Evolutionary conservation across 2,113 vertebrate genomes (phyloP), one percentile per base, ranked within the genome.

Genomic region (Puntigrus tetrazona): DNA sequence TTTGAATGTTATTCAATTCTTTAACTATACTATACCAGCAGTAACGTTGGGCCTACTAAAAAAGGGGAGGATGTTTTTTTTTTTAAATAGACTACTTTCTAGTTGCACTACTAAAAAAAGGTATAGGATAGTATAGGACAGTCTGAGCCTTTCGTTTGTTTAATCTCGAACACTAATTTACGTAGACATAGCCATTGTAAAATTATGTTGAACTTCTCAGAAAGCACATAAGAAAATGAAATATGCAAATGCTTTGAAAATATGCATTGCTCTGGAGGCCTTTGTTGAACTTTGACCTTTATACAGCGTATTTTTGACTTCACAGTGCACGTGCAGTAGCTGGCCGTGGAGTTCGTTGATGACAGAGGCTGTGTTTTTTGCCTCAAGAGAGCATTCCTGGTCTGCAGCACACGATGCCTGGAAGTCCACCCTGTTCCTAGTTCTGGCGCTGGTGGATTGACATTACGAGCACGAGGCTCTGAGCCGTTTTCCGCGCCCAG

Each of bases 361-460:
- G 5, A 72, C 5, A 16, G 13, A 75, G 73, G 3, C 16, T 73
- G n/a, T 11, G 16, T 45, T 73, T 73, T 73, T 38, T 27, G 70
- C n/a, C n/a, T 27, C 22, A 73, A 43, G 36, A 72, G 38, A 72
- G 69, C 14, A 43, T n/a, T 25, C 69, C 11, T 72, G 65, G 20
- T 70, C 70, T 45, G 38, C 38, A 27, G 70, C 4, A n/a, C 70
- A 45, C 70, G 45, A 73, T 73, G 70, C 70, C 70, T 45, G 11
- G 70, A 73, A 45, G 38, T 73, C 38, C 38, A 43, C 22, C 11
- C 38, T 73, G 70, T 45, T 73, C 70, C 13, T 7, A 27, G 70
- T 27, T 73, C 70, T 73, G n/a, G 70, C 11, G 5, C 70, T 73
- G 70, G 70, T 73, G 70, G 70, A 73, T 45, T 73, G 70, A 45